Evolutionary conservation across 2,113 vertebrate genomes (phyloP), one percentile per base, ranked within the genome.

Genomic region (Larimichthys polyactis): DNA sequence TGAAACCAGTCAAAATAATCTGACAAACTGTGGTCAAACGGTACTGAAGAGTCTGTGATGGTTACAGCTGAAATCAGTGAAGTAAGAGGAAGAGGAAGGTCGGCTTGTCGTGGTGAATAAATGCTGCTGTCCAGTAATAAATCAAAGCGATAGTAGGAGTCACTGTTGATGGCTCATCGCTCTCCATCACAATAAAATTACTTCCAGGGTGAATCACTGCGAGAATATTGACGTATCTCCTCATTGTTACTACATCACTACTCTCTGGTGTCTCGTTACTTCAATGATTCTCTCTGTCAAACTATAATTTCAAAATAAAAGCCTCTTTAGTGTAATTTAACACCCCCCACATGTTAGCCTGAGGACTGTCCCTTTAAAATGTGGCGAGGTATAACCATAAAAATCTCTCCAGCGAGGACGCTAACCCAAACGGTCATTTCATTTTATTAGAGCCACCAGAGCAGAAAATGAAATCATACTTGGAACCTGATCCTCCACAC

Each of bases 401-500:
- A 36, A 8, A 36, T 8, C 36, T 36, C 32, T 7, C 7, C 32
- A 36, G 5, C 32, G 32, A 36, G 32, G 32, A 36, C 32, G 32
- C 32, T 36, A 36, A 36, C 32, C 32, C 46, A 46, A 22, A 46
- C 19, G 22, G 51, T 3, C 24, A 14, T 27, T 79, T 49, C 22
- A 71, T 79, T 54, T 22, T 1, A 24, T 52, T 60, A 52, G 3
- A 63, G 29, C 15, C 40, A 69, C 27, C 27, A 69, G 43, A 69
- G 65, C 6, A 52, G 65, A 43, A 70, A 62, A 78, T 62, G 0
- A 16, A 68, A 69, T 78, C 65, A 78, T 15, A 19, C 40, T 27
- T 48, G 52, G 9, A 57, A 58, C 54, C 16, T 29, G 36, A 16
- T 57, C 16, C 4, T 22, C 6, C 46, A 54, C 32, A 52, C 29